Evolutionary conservation across 2,797 vertebrate species (phyloP).

Genomic region (Melanotaenia pygmaea): DNA sequence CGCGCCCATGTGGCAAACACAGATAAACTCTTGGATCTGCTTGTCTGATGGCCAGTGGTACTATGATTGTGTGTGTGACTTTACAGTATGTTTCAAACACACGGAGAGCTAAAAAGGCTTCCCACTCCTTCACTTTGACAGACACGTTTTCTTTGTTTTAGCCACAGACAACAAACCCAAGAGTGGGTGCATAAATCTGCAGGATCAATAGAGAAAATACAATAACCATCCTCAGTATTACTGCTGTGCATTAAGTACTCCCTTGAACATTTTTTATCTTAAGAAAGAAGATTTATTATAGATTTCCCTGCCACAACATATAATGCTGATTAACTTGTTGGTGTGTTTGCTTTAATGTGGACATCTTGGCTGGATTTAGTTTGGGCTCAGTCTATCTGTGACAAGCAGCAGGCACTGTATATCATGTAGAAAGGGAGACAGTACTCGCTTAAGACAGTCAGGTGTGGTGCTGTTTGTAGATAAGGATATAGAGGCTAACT

Average conservation of each 20-base stretch:
- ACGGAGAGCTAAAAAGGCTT: slow-evolving; percentile 19
- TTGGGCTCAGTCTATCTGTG: slow-evolving; percentile 68
- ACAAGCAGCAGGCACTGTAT: slow-evolving; percentile 73
- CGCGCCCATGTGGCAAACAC: slow-evolving; percentile 37
- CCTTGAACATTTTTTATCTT: slow-evolving; percentile 61
- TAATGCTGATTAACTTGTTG: slow-evolving; percentile 50
- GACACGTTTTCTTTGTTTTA: slow-evolving; percentile 62
- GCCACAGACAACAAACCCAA: slow-evolving; percentile 52
- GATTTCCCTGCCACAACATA: slow-evolving; percentile 49
- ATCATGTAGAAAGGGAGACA: slow-evolving; percentile 65
- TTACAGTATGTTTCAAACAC: slow-evolving; percentile 24
- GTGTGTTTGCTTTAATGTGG: slow-evolving; percentile 46
- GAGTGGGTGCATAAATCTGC: slow-evolving; percentile 51
- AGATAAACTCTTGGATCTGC: slow-evolving; percentile 39
- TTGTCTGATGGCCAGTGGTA: slow-evolving; percentile 34
- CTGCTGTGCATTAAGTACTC: slow-evolving; percentile 62
- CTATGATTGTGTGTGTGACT: slow-evolving; percentile 33
- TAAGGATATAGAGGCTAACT: slow-evolving; percentile 66
- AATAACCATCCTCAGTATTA: slow-evolving; percentile 57
- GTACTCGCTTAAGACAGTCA: slow-evolving; percentile 57
- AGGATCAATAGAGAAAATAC: slow-evolving; percentile 69
- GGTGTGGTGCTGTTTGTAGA: slow-evolving; percentile 67
- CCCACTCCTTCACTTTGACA: slow-evolving; percentile 37
- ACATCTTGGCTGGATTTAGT: slow-evolving; percentile 58
- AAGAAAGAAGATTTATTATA: slow-evolving; percentile 59